These are phyloP conservation scores for Phoxinus phoxinus DNA, from an alignment of 2,113 vertebrate species.

Conservation along the genomic window DNA sequence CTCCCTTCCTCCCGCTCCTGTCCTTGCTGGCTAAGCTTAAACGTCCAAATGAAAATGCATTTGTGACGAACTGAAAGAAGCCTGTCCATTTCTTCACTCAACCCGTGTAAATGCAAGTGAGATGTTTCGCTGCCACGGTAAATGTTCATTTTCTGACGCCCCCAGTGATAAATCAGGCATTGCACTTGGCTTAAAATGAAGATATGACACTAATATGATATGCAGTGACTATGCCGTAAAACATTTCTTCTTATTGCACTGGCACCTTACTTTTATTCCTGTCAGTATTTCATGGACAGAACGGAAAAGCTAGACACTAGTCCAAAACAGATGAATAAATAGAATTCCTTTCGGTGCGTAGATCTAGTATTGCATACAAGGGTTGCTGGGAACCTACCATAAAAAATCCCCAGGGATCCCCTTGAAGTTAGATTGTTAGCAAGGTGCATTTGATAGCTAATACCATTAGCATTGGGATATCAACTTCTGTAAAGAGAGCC, in stretches of 20 bases:
- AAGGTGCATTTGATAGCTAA: not conserved
- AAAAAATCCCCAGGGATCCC: not conserved
- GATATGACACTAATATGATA: conserved; percentile 24
- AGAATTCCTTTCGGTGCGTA: no score
- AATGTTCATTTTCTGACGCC: not conserved
- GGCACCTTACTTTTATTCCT: not conserved
- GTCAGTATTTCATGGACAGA: not conserved
- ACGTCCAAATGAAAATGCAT: conserved; percentile 1
- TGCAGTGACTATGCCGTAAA: not conserved
- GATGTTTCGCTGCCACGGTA: not conserved
- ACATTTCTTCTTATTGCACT: not conserved
- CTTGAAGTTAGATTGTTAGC: not conserved
- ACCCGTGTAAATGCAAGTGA: not conserved
- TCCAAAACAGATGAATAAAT: no score
- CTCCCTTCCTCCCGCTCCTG: not conserved
- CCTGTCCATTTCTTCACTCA: not conserved
- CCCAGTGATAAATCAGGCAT: conserved; percentile 6
- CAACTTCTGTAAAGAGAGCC: not conserved
- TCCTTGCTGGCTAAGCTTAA: not conserved
- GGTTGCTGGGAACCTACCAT: not conserved
- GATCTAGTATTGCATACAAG: not conserved
- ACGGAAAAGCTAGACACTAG: no score
- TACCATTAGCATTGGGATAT: not conserved
- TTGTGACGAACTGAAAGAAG: not conserved
- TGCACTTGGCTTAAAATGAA: not conserved